Base-by-base conservation (phyloP, 2,888 invertebrate genomes). In the Boloria euphrosyne region DNA sequence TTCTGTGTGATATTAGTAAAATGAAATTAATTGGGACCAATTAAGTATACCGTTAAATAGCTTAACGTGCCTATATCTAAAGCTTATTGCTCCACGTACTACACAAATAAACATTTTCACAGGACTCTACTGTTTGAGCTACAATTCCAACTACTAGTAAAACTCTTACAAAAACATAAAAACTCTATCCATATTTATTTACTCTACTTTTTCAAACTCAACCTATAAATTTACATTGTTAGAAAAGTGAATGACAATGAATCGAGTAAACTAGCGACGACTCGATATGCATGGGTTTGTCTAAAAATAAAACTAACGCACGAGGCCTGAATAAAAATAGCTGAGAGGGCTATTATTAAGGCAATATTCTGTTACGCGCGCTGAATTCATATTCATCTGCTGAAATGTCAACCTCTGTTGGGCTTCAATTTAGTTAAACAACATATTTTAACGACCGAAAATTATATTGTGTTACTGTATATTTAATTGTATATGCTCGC, bases 261-360 rank as follows among this genome's bases (percentile, higher is more conserved):
- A 52, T 65, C 59, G 64, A 47, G 44, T 61, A 66, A 66, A 66
- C 62, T 62, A n/a, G 47, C 53, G 63, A 63, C 58, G 50, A 67
- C 60, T 63, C 59, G 55, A 82, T 82, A 83, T 80, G 78, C 80
- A 80, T 77, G 75, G 77, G 76, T 80, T 80, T 80, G 79, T 83
- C 79, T 84, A 82, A 87, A 86, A 87, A 86, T 85, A 87, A 86
- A 85, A 84, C 80, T 78, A 78, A 82, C 80, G 77, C 78, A 83
- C 82, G 81, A 77, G 79, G 72, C 74, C 75, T 38, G 74, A 74
- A 74, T 74, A 71, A 69, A 67, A 73, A 69, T 66, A 64, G 69
- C 64, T 66, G 60, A 62, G 69, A 78, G 81, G 82, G 84, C 86
- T 86, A 86, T 87, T 86, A 86, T 82, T 80, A 81, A 84, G 84